Conservation (phyloP, 1,140 invertebrate species). For the Drosophila repleta region DNA sequence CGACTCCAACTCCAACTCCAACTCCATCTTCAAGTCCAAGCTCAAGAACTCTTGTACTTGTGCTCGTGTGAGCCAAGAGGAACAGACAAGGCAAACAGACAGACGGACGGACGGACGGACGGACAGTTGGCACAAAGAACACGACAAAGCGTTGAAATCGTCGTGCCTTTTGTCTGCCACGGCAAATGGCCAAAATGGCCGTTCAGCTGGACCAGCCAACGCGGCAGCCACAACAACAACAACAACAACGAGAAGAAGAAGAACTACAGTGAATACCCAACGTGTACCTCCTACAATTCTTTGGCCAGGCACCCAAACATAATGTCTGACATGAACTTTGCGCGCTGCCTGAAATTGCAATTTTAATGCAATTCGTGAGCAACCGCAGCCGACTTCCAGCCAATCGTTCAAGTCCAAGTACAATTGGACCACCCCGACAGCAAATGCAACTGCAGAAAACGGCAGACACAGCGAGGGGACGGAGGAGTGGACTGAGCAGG, state of each 20-base stretch:
- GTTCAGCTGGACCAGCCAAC: constrained; percentile 64
- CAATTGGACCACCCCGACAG: constrained; percentile 76
- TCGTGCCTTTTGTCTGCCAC: constrained; percentile 74
- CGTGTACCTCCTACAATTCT: constrained; percentile 70
- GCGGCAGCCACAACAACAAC: constrained; percentile 47
- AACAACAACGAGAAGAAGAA: constrained; percentile 10
- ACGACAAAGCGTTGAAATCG: constrained; percentile 83
- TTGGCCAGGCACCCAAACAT: constrained; percentile 47
- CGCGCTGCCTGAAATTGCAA: constrained; percentile 82
- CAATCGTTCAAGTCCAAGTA: constrained; percentile 81
- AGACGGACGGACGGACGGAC: constrained; percentile 16
- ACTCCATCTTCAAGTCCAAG: constrained; percentile 40
- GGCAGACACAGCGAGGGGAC: constrained; percentile 1
- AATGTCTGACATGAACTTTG: constrained; percentile 83
- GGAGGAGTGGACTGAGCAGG: constrained; percentile 16
- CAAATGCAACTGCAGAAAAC: constrained; percentile 25
- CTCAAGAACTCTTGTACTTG: constrained; percentile 76
- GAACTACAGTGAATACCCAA: constrained; percentile 21
- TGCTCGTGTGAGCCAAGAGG: constrained; percentile 28
- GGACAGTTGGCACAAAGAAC: constrained; percentile 65
- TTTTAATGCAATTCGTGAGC: constrained; percentile 84
- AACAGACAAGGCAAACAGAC: constrained; percentile 1
- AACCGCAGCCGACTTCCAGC: constrained; percentile 30
- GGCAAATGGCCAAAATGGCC: constrained; percentile 62
- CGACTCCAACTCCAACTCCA: constrained; percentile 34